A percentile compares a stretch with the other conserved stretches of the same genome.
phyloP scores from a whole-genome alignment of 2,113 vertebrate genomes.

The Garra rufa region DNA sequence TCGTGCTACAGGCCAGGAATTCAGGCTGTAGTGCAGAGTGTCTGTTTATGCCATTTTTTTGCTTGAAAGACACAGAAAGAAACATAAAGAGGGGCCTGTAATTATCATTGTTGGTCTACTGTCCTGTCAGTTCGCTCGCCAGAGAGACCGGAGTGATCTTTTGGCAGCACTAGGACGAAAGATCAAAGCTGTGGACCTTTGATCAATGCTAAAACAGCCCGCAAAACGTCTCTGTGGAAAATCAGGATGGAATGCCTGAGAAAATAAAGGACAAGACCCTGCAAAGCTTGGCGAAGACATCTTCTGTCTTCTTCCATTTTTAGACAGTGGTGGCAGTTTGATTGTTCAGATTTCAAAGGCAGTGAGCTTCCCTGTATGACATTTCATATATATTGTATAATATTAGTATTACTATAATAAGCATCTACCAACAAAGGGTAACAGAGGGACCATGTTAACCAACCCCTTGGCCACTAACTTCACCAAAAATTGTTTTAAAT shows the following conservation, averaged over 20 bases:
- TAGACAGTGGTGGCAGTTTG: conserved; percentile 34
- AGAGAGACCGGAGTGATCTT: conserved; percentile 75
- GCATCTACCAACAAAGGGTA: neutral
- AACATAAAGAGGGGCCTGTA: conserved; percentile 74
- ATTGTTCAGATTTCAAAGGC: conserved; percentile 27
- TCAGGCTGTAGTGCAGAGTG: conserved; percentile 62
- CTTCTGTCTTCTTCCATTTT: conserved; percentile 49
- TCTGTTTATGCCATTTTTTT: conserved; percentile 67
- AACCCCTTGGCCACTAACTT: neutral
- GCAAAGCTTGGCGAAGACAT: conserved; percentile 61
- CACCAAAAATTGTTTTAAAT: neutral
- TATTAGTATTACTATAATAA: neutral
- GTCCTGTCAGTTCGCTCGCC: conserved; percentile 78
- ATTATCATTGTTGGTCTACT: conserved; percentile 80
- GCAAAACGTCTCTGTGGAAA: conserved; percentile 70
- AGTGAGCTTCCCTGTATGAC: neutral
- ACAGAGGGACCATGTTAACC: neutral
- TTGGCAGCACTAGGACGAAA: conserved; percentile 70
- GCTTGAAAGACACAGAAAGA: conserved; percentile 66
- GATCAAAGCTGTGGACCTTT: conserved; percentile 80
- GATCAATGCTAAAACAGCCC: conserved; percentile 71
- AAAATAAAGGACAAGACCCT: conserved; percentile 63
- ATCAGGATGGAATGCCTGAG: conserved; percentile 75
- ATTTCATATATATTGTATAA: neutral
- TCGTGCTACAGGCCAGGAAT: conserved; percentile 69